A percentile compares a stretch with the other conserved stretches of the same genome.
Evolutionary conservation across 1,140 invertebrate species (phyloP).

Genomic region (Drosophila paulistorum): DNA sequence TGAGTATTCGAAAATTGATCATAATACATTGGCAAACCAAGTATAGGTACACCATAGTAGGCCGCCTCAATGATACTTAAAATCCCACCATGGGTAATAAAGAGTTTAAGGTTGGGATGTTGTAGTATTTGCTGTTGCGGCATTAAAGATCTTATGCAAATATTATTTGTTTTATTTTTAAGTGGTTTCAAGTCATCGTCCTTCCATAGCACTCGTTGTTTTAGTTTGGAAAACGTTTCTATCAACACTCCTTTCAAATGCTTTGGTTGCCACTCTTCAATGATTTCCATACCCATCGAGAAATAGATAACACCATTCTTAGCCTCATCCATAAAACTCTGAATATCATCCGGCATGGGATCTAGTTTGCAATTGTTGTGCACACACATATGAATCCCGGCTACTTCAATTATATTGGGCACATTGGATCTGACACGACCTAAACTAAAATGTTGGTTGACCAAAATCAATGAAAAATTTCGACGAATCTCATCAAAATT

Average conservation of each 20-base stretch:
- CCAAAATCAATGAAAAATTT: constrained; percentile 66
- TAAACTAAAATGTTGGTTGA: constrained; percentile 73
- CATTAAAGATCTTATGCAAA: constrained; percentile 85
- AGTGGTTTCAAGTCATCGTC: constrained; percentile 81
- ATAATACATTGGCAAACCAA: constrained; percentile 54
- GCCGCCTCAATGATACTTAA: constrained; percentile 84
- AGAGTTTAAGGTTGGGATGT: constrained; percentile 82
- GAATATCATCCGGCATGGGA: constrained; percentile 66
- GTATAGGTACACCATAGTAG: constrained; percentile 45
- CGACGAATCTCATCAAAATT: constrained; percentile 39
- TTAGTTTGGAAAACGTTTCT: constrained; percentile 44
- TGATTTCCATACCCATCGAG: constrained; percentile 85
- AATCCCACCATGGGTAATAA: constrained; percentile 86
- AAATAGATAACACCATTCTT: constrained; percentile 85
- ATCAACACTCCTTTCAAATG: constrained; percentile 73
- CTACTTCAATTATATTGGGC: constrained; percentile 82
- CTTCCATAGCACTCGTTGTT: constrained; percentile 84
- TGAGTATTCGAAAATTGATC: constrained; percentile 60
- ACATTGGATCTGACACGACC: constrained; percentile 59
- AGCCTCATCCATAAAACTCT: constrained; percentile 85
- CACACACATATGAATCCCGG: constrained; percentile 85
- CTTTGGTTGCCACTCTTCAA: constrained; percentile 82
- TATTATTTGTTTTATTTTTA: constrained; percentile 84
- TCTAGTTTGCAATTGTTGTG: constrained; percentile 69
- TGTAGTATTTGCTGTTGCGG: constrained; percentile 84